These are phyloP conservation scores for Pandemis heparana DNA, from an alignment of 2,888 invertebrate genomes.

Conservation along the genomic window DNA sequence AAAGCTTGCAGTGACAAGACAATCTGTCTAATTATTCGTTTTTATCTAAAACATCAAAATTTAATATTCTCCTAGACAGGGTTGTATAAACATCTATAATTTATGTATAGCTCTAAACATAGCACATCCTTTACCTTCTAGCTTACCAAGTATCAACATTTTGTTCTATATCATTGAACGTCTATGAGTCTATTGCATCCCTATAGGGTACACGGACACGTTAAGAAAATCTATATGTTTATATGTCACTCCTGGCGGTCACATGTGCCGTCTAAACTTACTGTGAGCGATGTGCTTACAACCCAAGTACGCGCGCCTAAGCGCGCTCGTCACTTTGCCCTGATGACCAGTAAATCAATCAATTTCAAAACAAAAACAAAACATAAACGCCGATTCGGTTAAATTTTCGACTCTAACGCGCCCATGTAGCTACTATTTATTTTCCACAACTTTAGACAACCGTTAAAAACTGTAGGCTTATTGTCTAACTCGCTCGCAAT, in stretches of 20 bases:
- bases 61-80: conserved; percentile 22
- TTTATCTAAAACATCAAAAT: conserved; percentile 13
- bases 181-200: conserved; percentile 57
- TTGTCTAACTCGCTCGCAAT: no score
- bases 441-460: not conserved
- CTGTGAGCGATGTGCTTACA: conserved; percentile 85
- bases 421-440: conserved; percentile 6
- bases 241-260: conserved; percentile 46
- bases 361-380: conserved; percentile 34
- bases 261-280: conserved; percentile 74
- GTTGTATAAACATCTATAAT: conserved; percentile 33
- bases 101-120: conserved; percentile 47
- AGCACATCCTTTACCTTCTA: conserved; percentile 44
- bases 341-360: conserved; percentile 62
- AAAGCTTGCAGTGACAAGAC: conserved; percentile 13
- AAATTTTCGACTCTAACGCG: not conserved
- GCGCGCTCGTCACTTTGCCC: conserved; percentile 84
- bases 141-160: conserved; percentile 39
- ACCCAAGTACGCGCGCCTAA: conserved; percentile 84
- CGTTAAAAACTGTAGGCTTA: not conserved
- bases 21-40: conserved; percentile 16
- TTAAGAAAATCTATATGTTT: conserved; percentile 48
- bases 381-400: conserved; percentile 11
- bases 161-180: conserved; percentile 44
- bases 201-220: conserved; percentile 52